Evolutionary conservation across 2,797 vertebrate species (phyloP).

Genomic region (Cryptoprocta ferox): DNA sequence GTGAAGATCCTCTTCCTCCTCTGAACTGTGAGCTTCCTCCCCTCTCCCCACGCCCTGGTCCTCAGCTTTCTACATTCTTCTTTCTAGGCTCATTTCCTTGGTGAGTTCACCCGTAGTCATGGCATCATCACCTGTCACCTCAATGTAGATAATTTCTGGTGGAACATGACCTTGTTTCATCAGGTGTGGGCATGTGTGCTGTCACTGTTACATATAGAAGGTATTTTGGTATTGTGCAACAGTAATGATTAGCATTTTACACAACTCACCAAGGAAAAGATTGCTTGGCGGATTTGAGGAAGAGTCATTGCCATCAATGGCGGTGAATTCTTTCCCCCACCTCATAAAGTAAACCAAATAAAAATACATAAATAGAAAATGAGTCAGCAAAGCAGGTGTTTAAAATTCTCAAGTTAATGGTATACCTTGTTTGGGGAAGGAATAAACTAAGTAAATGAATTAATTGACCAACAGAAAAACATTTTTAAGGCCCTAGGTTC

Average conservation of each 20-base stretch:
- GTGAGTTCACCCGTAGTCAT: constrained; percentile 32
- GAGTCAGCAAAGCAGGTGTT: constrained; percentile 6
- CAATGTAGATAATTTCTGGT: neutral
- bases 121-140: constrained; percentile 3
- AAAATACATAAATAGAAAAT: constrained; percentile 44
- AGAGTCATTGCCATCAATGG: neutral
- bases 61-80: constrained; percentile 34
- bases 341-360: constrained; percentile 43
- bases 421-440: neutral
- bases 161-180: constrained; percentile 17
- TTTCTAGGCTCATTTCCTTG: constrained; percentile 55
- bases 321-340: neutral
- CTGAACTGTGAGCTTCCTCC: neutral
- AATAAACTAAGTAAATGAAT: constrained; percentile 58
- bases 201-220: neutral
- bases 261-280: constrained; percentile 14
- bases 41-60: neutral
- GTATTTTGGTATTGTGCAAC: constrained; percentile 56
- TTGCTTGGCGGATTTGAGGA: neutral
- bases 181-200: constrained; percentile 36
- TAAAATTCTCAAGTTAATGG: constrained; percentile 46
- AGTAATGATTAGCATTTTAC: constrained; percentile 13
- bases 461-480: neutral
- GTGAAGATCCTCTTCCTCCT: constrained; percentile 6
- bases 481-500: neutral